Evolutionary conservation across 2,888 invertebrate species (phyloP), one percentile per base, ranked within the genome.

Genomic region (Megaustenia siamemsis): DNA sequence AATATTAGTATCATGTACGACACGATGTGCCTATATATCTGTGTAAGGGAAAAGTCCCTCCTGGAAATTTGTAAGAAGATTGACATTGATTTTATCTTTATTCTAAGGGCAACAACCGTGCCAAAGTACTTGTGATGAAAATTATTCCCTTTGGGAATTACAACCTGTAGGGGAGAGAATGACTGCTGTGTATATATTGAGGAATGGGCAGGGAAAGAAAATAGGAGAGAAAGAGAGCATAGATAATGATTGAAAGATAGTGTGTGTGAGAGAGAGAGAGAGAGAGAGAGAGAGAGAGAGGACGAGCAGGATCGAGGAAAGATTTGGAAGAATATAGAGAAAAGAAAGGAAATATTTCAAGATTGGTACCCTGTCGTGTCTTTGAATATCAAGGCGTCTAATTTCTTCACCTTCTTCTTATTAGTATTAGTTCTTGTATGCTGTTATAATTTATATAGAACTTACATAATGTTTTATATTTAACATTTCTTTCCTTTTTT

Each of bases 21-120:
- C n/a, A n/a, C n/a, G n/a, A n/a, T n/a, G n/a, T n/a, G n/a, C n/a
- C n/a, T n/a, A n/a, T 3, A 18, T 53, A 24, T 53, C 12, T 53
- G 53, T 53, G 53, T 53, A 3, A 28, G 60, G 1, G 21, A 1
- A 32, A 15, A 21, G 32, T 71, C n/a, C 12, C 43, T 10, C 45
- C 43, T 21, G 12, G n/a, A 71, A 45, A 71, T 43, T 71, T 71
- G n/a, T 6, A 28, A 28, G 35, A 49, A 32, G 32, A 35, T 35
- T 75, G 5, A 24, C 32, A 49, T 49, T 75, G 49, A 49, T 45
- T 73, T 4, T 32, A 49, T 75, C 32, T 49, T 53, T 24, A 21
- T 32, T 75, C 75, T 21, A 75, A 75, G 75, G 75, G 75, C 53
- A 75, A 38, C n/a, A 53, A 75, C 75, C 53, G 75, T 15, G 75